Conservation (phyloP, 2,113 vertebrate species). For the Candoia aspera region DNA sequence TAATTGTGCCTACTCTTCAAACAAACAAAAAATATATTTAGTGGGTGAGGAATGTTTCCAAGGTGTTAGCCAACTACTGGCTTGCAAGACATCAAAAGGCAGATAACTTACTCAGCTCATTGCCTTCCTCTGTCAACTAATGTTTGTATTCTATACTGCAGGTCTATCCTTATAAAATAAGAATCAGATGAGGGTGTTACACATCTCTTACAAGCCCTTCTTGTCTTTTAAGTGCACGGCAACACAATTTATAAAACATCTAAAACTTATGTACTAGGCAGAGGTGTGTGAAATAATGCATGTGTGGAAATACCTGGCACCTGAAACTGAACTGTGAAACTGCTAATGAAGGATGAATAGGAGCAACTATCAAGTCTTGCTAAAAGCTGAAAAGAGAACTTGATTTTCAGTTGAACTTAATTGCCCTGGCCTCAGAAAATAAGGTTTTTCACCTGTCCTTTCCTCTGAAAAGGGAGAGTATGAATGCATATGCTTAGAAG, state of each 20-base stretch:
- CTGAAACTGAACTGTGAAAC: neutral
- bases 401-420: neutral
- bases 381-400: neutral
- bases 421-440: neutral
- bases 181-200: neutral
- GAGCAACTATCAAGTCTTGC: neutral
- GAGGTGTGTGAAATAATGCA: neutral
- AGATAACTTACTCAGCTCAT: neutral
- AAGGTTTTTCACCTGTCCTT: neutral
- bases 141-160: neutral
- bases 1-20: conserved; percentile 3
- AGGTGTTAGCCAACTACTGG: neutral
- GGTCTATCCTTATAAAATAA: neutral
- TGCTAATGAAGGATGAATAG: neutral
- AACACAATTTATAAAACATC: neutral
- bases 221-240: neutral
- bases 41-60: neutral
- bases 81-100: neutral
- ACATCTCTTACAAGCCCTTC: neutral
- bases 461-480: neutral
- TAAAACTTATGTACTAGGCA: neutral
- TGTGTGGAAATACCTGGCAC: neutral
- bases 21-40: neutral
- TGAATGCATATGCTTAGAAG: neutral
- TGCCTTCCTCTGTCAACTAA: neutral